Percentiles rank a stretch among this genome's conserved stretches.
phyloP scores from a whole-genome alignment of 2,888 invertebrate species.

The Ischnura elegans region DNA sequence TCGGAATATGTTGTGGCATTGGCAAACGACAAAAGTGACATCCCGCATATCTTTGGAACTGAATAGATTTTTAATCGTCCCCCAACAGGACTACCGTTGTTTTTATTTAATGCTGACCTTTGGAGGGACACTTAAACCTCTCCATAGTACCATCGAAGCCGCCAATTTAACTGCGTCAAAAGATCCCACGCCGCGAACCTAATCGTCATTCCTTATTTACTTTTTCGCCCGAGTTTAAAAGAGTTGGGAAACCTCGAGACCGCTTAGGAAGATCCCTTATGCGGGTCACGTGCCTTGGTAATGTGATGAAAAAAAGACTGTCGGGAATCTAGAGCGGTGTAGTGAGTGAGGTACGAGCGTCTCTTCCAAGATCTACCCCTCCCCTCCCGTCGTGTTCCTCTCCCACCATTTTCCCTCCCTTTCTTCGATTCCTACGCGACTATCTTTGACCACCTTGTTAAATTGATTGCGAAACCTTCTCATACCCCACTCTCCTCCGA shows the following conservation, averaged over 20 bases:
- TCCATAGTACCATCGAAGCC: background rate
- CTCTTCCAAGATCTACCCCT: background rate
- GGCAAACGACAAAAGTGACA: background rate
- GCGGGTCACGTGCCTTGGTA: background rate
- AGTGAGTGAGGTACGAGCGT: background rate
- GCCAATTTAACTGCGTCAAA: conserved; percentile 21
- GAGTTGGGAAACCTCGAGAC: background rate
- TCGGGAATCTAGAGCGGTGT: background rate
- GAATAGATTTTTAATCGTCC: background rate
- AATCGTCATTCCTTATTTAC: background rate
- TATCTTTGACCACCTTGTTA: conserved; percentile 57
- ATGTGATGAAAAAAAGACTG: background rate
- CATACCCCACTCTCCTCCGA: background rate
- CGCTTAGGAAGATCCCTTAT: background rate
- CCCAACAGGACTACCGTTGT: too few species aligned
- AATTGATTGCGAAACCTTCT: conserved; percentile 40
- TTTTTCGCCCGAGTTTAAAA: background rate
- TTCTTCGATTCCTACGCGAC: conserved; percentile 19
- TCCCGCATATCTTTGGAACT: background rate
- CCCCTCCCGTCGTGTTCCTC: background rate
- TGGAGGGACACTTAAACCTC: background rate
- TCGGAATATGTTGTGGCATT: background rate
- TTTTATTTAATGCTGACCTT: too few species aligned
- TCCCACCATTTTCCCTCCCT: background rate
- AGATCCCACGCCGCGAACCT: conserved; percentile 12